Evolutionary conservation across 2,888 invertebrate genomes (phyloP).

Genomic region (Drosophila melanosoma): DNA sequence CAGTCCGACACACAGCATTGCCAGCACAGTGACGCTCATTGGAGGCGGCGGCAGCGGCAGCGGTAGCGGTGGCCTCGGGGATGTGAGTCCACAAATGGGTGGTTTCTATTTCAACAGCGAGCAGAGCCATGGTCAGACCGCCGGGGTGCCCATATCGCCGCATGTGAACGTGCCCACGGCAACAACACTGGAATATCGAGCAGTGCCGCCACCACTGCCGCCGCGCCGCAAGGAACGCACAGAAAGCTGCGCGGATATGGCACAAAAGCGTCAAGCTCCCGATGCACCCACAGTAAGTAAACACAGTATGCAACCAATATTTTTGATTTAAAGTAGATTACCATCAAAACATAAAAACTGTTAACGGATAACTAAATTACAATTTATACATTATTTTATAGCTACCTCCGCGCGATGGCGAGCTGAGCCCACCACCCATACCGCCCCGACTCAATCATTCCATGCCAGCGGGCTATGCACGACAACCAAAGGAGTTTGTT

Average conservation of each 20-base stretch:
- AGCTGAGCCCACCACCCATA: slow-evolving; percentile 88
- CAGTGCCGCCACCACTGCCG: slow-evolving; percentile 84
- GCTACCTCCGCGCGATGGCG: slow-evolving; percentile 89
- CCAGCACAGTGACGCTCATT: slow-evolving; percentile 68
- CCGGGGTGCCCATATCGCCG: slow-evolving; percentile 84
- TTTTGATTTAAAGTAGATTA: not conserved
- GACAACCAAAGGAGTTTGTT: slow-evolving; percentile 79
- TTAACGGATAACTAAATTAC: not conserved
- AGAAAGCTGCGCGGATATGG: slow-evolving; percentile 82
- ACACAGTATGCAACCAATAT: not conserved
- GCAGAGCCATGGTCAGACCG: slow-evolving; percentile 42
- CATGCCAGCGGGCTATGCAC: slow-evolving; percentile 58
- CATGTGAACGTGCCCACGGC: slow-evolving; percentile 85
- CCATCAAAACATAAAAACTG: not conserved
- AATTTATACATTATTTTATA: slow-evolving; percentile 30
- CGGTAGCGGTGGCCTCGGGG: slow-evolving; percentile 45
- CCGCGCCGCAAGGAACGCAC: slow-evolving; percentile 83
- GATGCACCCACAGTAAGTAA: slow-evolving; percentile 87
- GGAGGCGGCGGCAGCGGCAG: slow-evolving; percentile 28
- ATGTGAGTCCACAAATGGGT: slow-evolving; percentile 69
- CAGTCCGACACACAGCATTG: slow-evolving; percentile 77
- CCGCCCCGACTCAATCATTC: slow-evolving; percentile 86
- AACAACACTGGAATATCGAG: slow-evolving; percentile 76
- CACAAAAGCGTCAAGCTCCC: slow-evolving; percentile 87
- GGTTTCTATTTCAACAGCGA: slow-evolving; percentile 70